phyloP scores from a whole-genome alignment of 2,888 invertebrate species.

The Dryococelus australis region DNA sequence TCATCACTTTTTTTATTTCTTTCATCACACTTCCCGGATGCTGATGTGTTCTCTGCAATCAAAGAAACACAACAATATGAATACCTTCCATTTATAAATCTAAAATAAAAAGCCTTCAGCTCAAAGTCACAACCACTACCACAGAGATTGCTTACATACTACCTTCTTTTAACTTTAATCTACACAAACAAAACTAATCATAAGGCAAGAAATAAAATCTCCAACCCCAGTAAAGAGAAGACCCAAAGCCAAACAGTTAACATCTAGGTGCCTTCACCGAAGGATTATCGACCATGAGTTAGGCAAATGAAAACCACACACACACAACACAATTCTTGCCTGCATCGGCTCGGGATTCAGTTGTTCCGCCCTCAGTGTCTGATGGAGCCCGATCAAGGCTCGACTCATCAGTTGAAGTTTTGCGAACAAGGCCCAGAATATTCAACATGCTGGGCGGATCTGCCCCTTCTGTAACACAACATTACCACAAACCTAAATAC shows the following conservation, averaged over 20 bases:
- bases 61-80: background rate
- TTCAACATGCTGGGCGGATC: slow-evolving; percentile 65
- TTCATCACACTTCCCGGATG: background rate
- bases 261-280: background rate
- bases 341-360: slow-evolving; percentile 31
- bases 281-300: background rate
- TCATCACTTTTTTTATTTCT: background rate
- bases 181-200: too few relatives aligned
- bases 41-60: background rate
- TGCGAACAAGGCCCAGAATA: slow-evolving; percentile 65
- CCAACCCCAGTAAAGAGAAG: background rate
- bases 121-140: too few relatives aligned
- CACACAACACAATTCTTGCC: slow-evolving; percentile 26
- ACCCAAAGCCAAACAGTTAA: background rate
- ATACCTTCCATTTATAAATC: too few relatives aligned
- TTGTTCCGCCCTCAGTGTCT: slow-evolving; percentile 35
- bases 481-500: background rate
- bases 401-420: slow-evolving; percentile 54
- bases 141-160: too few relatives aligned
- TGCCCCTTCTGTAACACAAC: slow-evolving; percentile 37
- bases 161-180: too few relatives aligned
- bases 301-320: background rate
- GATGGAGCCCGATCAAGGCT: slow-evolving; percentile 39
- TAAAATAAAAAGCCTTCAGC: too few relatives aligned
- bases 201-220: too few relatives aligned